A percentile compares a stretch with the other conserved stretches of the same genome.
These are phyloP conservation scores for human DNA, from an alignment of 2,113 vertebrate genomes.

Conservation along the genomic window GRCh38 chr5:69483501-69484000, in stretches of 20 bases:
- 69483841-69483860: no score
- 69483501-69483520: not conserved
- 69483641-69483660: not conserved
- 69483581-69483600: not conserved
- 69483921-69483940: not conserved
- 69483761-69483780: no score
- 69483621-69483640: not conserved
- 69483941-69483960: not conserved
- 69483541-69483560: not conserved
- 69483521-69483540: not conserved
- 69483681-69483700: not conserved
- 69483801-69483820: not conserved
- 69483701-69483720: no score
- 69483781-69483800: no score
- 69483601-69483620: not conserved
- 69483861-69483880: not conserved
- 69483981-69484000: not conserved
- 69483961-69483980: not conserved
- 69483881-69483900: not conserved
- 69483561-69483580: not conserved
- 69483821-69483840: no score
- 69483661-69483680: not conserved
- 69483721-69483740: no score
- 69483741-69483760: no score
- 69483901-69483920: not conserved